Evolutionary conservation across 1,140 invertebrate genomes (phyloP), one percentile per base, ranked within the genome.

Genomic region (Vanessa tameamea): DNA sequence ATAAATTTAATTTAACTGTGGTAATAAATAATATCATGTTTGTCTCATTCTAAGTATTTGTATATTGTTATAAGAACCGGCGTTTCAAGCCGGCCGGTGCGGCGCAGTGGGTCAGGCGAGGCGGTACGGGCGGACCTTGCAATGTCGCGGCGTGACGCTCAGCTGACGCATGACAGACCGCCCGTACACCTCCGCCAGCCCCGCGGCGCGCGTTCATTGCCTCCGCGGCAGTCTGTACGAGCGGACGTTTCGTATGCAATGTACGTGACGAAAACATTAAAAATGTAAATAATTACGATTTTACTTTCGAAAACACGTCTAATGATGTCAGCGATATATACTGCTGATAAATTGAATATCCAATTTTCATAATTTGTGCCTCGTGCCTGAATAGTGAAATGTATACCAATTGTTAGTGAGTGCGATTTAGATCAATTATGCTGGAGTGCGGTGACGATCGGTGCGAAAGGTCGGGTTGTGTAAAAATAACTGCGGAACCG

Each of bases 401-500:
- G 75, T 75, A 61, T 66, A 69, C 15, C 64, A 66, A 67, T 74
- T 72, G 53, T 77, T 68, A 72, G 86, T 90, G 89, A 87, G 87
- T 91, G 90, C 82, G 80, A 80, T 78, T 86, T 85, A 87, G 80
- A 82, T 81, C 75, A 83, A 82, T 86, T 83, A 79, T 87, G 78
- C 82, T 86, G 84, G 83, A 88, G 91, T 92, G 88, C 82, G 84
- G 88, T 91, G 85, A 88, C 87, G 86, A 90, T 82, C 89, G 91
- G 89, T 92, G 91, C 89, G 89, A 92, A 91, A 91, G 91, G 88
- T 91, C 89, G 90, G 90, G 78, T 88, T 90, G 89, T 92, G 91
- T 92, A 92, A 92, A 92, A 91, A 92, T 92, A 92, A 91, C 91
- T 92, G 89, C 91, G 91, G 91, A 92, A 92, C 86, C 87, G 91